phyloP scores from a whole-genome alignment of 2,797 vertebrate species.

The Loriculus beryllinus region DNA sequence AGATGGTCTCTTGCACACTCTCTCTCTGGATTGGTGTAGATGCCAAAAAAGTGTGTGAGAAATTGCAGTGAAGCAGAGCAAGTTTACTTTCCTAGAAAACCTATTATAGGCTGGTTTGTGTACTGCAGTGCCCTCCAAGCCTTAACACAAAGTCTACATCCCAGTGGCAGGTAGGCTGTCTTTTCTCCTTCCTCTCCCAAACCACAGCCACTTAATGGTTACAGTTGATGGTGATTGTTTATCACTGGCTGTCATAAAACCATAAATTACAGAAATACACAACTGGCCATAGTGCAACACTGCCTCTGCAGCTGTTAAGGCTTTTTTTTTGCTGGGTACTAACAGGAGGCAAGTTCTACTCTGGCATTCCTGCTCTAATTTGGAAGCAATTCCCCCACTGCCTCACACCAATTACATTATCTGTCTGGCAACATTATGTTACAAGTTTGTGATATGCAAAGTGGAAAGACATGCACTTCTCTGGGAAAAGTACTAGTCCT shows the following conservation, averaged over 20 bases:
- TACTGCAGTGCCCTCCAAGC: background rate
- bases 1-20: background rate
- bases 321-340: background rate
- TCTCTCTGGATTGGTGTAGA: background rate
- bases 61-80: background rate
- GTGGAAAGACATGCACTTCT: background rate
- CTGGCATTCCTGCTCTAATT: background rate
- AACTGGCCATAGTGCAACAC: background rate
- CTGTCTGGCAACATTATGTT: background rate
- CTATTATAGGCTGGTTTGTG: background rate
- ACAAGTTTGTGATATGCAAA: background rate
- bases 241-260: background rate
- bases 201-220: background rate
- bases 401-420: background rate
- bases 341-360: background rate
- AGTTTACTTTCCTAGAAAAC: background rate
- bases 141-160: background rate
- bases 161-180: fast-evolving
- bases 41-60: background rate
- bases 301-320: background rate
- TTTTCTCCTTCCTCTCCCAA: background rate
- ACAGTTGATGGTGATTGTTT: background rate
- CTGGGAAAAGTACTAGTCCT: background rate
- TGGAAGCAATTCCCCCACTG: background rate
- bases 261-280: background rate